phyloP scores from a whole-genome alignment of 2,113 vertebrate species.

The Synodontis membranacea region DNA sequence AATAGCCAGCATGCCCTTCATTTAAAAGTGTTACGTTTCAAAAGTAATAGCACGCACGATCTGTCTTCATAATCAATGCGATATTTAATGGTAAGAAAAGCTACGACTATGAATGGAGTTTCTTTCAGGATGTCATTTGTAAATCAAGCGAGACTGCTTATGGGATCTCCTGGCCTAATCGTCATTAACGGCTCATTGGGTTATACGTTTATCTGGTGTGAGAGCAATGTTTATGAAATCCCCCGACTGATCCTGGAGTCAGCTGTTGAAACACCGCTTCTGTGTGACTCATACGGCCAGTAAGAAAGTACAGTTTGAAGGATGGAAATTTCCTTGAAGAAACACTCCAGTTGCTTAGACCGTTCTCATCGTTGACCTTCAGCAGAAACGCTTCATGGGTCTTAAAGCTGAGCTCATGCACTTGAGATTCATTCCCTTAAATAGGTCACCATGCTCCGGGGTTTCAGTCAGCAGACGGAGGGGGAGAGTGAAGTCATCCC shows the following conservation, averaged over 20 bases:
- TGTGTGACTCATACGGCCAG: background rate
- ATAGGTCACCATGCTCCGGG: constrained; percentile 22
- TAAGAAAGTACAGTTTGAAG: background rate
- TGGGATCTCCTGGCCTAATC: background rate
- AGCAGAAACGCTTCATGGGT: constrained; percentile 1
- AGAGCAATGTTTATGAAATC: background rate
- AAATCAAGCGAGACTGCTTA: background rate
- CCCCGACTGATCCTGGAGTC: background rate
- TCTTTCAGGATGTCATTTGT: background rate
- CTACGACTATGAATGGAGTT: too few species aligned
- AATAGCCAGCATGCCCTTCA: background rate
- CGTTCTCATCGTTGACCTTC: constrained; percentile 6
- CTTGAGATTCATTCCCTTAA: constrained; percentile 32
- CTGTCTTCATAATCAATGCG: background rate
- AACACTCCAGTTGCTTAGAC: background rate
- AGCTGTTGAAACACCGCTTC: background rate
- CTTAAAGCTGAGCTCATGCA: constrained; percentile 31
- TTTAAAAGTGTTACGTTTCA: background rate
- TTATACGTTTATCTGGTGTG: background rate
- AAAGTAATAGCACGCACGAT: background rate
- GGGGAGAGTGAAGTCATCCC: constrained; percentile 35
- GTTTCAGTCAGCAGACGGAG: constrained; percentile 37
- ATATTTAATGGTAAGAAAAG: too few species aligned
- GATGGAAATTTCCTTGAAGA: background rate
- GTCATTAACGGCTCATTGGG: background rate